Conservation (phyloP, 2,888 invertebrate genomes). For the Nezara viridula region DNA sequence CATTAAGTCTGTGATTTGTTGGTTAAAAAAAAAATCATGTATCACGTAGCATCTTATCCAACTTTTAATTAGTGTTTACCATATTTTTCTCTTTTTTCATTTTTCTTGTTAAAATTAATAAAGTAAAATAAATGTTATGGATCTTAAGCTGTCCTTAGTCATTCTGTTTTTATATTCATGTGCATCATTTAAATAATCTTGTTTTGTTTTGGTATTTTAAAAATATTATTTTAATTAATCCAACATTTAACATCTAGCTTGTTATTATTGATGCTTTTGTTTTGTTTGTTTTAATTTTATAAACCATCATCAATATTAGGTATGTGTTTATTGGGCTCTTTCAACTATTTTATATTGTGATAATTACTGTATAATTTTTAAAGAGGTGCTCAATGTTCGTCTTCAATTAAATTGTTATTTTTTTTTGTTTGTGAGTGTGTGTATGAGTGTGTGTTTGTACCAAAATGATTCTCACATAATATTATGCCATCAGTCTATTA, state of each 20-base stretch:
- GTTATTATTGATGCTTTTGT: background rate
- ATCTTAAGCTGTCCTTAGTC: background rate
- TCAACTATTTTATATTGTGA: conserved; percentile 34
- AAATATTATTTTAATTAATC: background rate
- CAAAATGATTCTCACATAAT: conserved; percentile 32
- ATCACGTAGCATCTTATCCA: background rate
- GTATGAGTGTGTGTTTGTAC: conserved; percentile 24
- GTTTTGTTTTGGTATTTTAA: background rate
- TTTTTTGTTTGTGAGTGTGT: conserved; percentile 21
- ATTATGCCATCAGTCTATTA: background rate
- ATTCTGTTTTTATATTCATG: background rate
- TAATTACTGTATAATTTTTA: conserved; percentile 32
- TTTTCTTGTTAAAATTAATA: background rate
- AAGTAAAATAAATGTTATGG: background rate
- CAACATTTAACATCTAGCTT: background rate
- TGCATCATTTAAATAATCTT: background rate
- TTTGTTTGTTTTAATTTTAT: background rate
- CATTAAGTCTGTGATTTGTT: background rate
- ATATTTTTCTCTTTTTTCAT: background rate
- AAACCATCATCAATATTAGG: background rate
- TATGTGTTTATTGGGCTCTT: conserved; percentile 2
- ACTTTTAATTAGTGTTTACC: background rate
- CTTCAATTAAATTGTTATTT: conserved; percentile 22
- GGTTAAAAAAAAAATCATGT: background rate
- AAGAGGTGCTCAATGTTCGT: conserved; percentile 40